Evolutionary conservation across 2,888 invertebrate species (phyloP).

Genomic region (Sphecodes monilicornis): DNA sequence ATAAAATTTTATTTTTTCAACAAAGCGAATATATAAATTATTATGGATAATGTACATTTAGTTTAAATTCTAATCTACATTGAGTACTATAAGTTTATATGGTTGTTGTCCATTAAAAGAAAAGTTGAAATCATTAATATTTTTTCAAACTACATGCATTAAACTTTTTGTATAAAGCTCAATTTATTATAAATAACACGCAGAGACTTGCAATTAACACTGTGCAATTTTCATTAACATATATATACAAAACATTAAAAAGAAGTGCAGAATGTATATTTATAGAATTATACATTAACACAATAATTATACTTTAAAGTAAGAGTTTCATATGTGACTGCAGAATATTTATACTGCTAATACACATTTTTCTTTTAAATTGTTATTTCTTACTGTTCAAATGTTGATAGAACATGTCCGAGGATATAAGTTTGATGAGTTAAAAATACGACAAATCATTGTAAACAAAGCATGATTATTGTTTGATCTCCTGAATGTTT

Average conservation of each 20-base stretch:
- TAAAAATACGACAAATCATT: constrained; percentile 23
- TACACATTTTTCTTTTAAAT: constrained; percentile 22
- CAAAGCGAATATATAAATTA: constrained; percentile 32
- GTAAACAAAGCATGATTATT: constrained; percentile 7
- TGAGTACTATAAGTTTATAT: constrained; percentile 12
- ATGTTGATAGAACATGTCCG: constrained; percentile 22
- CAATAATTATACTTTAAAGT: constrained; percentile 27
- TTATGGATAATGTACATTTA: constrained; percentile 44
- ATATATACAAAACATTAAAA: constrained; percentile 27
- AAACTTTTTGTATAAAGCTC: constrained; percentile 46
- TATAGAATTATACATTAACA: constrained; percentile 27
- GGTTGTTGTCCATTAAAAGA: constrained; percentile 23
- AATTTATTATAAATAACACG: constrained; percentile 23
- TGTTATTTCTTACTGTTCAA: constrained; percentile 10
- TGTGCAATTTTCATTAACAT: constrained; percentile 51
- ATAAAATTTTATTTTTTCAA: constrained; percentile 34
- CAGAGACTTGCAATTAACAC: constrained; percentile 22
- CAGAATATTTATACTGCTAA: constrained; percentile 18
- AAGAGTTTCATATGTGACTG: constrained; percentile 35
- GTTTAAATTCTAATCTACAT: constrained; percentile 34
- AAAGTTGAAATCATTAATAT: constrained; percentile 23
- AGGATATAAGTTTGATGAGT: constrained; percentile 43
- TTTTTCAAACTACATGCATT: constrained; percentile 32
- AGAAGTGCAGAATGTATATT: constrained; percentile 23
- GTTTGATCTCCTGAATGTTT: constrained; percentile 3